Conservation (phyloP, 2,113 vertebrate species). For the Eurystomus gularis region DNA sequence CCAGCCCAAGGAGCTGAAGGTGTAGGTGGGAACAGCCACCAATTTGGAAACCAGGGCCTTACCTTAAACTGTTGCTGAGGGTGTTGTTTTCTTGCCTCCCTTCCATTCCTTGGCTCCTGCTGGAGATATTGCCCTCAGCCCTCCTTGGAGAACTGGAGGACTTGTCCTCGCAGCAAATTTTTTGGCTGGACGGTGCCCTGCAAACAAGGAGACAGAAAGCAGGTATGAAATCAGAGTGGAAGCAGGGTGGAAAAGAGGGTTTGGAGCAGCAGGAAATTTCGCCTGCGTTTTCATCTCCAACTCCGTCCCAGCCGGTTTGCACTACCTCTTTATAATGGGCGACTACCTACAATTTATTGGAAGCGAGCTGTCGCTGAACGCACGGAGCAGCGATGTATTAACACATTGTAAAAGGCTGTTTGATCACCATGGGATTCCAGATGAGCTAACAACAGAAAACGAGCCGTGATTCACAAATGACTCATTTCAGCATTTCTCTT, state of each 20-base stretch:
- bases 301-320: neutral
- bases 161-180: neutral
- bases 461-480: slow-evolving; percentile 63
- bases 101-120: neutral
- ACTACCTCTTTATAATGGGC: slow-evolving; percentile 16
- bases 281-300: neutral
- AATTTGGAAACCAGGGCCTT: neutral
- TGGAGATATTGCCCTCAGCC: neutral
- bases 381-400: slow-evolving; percentile 51
- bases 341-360: slow-evolving; percentile 50
- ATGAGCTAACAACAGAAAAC: slow-evolving; percentile 60
- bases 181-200: neutral
- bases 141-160: fast-evolving
- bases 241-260: neutral
- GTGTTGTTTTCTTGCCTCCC: neutral
- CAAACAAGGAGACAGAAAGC: neutral
- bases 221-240: neutral
- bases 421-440: slow-evolving; percentile 66
- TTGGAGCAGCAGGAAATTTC: neutral
- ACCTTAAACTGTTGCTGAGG: neutral
- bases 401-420: slow-evolving; percentile 64
- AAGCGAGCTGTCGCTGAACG: slow-evolving; percentile 52
- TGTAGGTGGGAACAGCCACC: no score
- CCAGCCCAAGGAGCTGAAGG: neutral
- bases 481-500: slow-evolving; percentile 66